Evolutionary conservation across 2,888 invertebrate genomes (phyloP), one percentile per base, ranked within the genome.

Genomic region (Macaria liturata): DNA sequence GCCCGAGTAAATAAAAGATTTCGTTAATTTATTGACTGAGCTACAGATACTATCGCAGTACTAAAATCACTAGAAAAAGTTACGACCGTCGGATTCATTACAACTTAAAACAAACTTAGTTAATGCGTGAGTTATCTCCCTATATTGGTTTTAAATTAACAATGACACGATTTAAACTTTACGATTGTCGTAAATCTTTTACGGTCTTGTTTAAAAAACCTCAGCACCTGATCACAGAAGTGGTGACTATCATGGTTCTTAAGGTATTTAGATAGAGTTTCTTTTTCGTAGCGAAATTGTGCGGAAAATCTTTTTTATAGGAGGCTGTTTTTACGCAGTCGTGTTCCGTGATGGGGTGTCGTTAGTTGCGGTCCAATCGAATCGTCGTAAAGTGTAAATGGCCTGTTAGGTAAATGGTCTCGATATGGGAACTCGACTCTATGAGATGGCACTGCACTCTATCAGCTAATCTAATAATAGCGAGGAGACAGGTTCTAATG

Each of bases 331-430:
- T 82, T 83, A 82, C 74, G 75, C 62, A 74, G 72, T 63, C 69
- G 69, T 71, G 74, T 81, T 83, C 74, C 89, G 88, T 88, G 88
- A 80, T 81, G 78, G 78, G 75, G 74, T 83, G 80, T 84, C 82
- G 86, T 89, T 88, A 84, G 86, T 83, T 76, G 72, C 81, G 86
- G 78, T 75, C 83, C 84, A 88, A 89, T 90, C 88, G 84, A 85
- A 91, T 73, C 72, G 78, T 85, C 84, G 83, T 88, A 88, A 90
- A 90, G 74, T 74, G 78, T 88, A 84, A 37, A 42, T 42, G 42
- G 42, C 9, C 8, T 42, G 34, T 37, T 37, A 37, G 34, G 34
- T 37, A 37, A 37, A 89, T 88, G 78, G 84, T 78, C 76, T 75
- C 83, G 88, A 87, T 89, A 88, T 89, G 90, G 90, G 90, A 89